Conservation (phyloP, 2,113 vertebrate genomes). For the Pavo muticus region DNA sequence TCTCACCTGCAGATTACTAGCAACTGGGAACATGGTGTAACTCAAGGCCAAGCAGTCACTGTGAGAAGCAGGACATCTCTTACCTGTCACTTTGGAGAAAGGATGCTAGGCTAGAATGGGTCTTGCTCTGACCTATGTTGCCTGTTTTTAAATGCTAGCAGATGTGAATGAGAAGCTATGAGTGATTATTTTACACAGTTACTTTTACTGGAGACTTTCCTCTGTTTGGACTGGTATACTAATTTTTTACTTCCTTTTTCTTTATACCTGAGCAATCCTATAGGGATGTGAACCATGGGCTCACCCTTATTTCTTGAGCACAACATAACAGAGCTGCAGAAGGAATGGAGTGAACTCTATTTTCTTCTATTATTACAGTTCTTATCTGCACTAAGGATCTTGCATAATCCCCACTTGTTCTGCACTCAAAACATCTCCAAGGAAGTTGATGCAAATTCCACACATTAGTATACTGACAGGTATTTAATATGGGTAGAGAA, state of each 20-base stretch:
- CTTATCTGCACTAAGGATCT: neutral
- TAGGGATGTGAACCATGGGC: accelerated
- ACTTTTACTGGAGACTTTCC: neutral
- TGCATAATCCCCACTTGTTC: neutral
- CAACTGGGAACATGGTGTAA: neutral
- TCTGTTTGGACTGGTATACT: no score
- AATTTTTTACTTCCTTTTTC: neutral
- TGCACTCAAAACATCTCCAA: neutral
- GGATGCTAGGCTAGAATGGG: neutral
- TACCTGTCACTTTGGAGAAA: neutral
- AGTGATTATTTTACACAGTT: neutral
- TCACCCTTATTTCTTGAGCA: neutral
- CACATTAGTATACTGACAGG: neutral
- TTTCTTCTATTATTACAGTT: neutral
- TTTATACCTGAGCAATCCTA: neutral
- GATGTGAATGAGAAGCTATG: neutral
- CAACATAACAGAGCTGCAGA: neutral
- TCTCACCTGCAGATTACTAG: neutral
- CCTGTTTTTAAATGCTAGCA: neutral
- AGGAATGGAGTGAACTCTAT: neutral
- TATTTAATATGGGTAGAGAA: neutral
- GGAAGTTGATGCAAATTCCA: neutral
- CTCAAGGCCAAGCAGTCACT: neutral
- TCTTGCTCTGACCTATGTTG: neutral
- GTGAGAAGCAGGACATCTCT: neutral